A percentile compares a stretch with the other conserved stretches of the same genome.
phyloP scores from a whole-genome alignment of 2,888 invertebrate genomes.

The Oxycera nigricornis region DNA sequence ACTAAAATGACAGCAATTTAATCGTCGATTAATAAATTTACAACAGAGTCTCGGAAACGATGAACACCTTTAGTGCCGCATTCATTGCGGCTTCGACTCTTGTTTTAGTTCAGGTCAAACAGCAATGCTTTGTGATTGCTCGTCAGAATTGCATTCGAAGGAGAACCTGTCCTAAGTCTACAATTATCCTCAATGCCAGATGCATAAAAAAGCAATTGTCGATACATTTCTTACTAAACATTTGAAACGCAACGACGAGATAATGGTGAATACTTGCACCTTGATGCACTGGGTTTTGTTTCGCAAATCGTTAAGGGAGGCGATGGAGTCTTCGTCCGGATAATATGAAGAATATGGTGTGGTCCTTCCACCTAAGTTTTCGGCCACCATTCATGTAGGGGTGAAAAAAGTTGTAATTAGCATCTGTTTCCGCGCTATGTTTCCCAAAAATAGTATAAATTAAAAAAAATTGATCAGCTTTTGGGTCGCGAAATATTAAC shows the following conservation, averaged over 20 bases:
- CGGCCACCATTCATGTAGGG: no score
- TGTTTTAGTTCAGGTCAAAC: neutral
- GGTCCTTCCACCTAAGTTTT: no score
- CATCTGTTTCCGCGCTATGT: no score
- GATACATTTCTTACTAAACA: slow-evolving; percentile 26
- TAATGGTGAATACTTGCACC: slow-evolving; percentile 34
- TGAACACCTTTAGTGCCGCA: neutral
- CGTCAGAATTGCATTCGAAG: neutral
- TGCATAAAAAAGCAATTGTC: slow-evolving; percentile 34
- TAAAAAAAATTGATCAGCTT: no score
- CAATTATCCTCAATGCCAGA: slow-evolving; percentile 41
- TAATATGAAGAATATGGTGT: no score
- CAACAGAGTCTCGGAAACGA: neutral
- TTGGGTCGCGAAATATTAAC: no score
- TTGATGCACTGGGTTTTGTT: no score
- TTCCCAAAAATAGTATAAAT: no score
- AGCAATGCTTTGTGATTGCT: no score
- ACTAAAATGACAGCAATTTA: slow-evolving; percentile 26
- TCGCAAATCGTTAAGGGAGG: no score
- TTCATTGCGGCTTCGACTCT: neutral
- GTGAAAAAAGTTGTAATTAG: no score
- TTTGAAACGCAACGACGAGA: neutral
- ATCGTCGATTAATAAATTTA: slow-evolving; percentile 5
- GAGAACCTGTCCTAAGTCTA: slow-evolving; percentile 9
- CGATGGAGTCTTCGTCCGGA: no score